Evolutionary conservation across 2,113 vertebrate genomes (phyloP).

Genomic region (Oceanodroma tethys): DNA sequence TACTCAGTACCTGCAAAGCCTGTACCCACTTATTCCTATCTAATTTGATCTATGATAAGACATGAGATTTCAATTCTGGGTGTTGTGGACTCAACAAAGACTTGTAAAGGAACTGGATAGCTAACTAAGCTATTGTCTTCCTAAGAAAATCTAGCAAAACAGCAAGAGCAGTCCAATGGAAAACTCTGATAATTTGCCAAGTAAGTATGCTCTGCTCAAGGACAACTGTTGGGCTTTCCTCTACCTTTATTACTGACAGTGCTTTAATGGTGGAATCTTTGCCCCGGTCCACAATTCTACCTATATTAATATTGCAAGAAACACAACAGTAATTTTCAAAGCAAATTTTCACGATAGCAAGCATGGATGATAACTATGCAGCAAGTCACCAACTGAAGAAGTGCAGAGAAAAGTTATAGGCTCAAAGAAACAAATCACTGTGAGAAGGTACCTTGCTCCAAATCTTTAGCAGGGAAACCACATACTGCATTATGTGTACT

Average conservation of each 20-base stretch:
- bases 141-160: background rate
- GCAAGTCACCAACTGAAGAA: background rate
- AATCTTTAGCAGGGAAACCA: background rate
- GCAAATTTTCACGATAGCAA: background rate
- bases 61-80: background rate
- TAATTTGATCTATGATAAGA: background rate
- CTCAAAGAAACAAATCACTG: background rate
- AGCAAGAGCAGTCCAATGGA: background rate
- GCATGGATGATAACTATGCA: background rate
- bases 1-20: background rate
- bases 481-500: conserved; percentile 57
- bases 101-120: background rate
- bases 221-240: background rate
- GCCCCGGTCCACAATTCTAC: background rate
- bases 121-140: background rate
- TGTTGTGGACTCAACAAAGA: background rate
- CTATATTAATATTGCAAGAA: background rate
- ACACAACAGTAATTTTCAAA: background rate
- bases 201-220: background rate
- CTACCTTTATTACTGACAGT: background rate
- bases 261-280: background rate
- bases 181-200: background rate
- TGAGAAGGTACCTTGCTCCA: background rate
- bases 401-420: background rate
- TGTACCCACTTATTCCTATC: background rate